Evolutionary conservation across 2,113 vertebrate species (phyloP).

Genomic region (Halichoerus grypus): DNA sequence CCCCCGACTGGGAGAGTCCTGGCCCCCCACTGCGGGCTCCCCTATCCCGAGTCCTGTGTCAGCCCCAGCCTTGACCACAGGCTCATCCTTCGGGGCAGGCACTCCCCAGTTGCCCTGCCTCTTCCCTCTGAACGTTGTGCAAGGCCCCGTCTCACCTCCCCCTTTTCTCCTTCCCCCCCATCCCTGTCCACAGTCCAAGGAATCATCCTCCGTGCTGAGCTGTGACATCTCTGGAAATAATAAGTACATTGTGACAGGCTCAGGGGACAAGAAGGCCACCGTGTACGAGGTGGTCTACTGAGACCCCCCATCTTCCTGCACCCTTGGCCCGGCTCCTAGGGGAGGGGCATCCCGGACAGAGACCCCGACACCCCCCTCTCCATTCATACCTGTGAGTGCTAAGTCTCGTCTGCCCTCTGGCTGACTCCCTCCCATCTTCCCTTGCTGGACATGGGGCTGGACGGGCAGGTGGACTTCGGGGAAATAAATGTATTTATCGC

Average conservation of each 20-base stretch:
- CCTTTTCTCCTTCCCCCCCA: rapidly evolving
- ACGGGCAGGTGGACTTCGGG: background rate
- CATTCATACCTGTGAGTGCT: rapidly evolving
- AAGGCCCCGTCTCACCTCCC: background rate
- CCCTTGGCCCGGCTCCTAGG: slow-evolving; percentile 30
- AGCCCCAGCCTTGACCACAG: background rate
- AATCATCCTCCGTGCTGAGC: slow-evolving; percentile 97
- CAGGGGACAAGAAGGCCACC: slow-evolving; percentile 98
- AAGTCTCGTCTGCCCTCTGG: background rate
- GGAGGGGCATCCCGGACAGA: background rate
- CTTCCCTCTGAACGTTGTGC: background rate
- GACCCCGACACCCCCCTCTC: rapidly evolving
- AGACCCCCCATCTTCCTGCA: slow-evolving; percentile 70
- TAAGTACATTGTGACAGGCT: slow-evolving; percentile 98
- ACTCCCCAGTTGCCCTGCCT: rapidly evolving
- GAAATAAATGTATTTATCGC: slow-evolving; percentile 69
- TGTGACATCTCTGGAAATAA: slow-evolving; percentile 98
- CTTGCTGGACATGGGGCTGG: background rate
- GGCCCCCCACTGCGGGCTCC: background rate
- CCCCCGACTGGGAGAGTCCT: background rate
- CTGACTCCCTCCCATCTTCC: background rate
- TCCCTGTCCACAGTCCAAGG: slow-evolving; percentile 91
- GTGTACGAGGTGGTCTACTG: slow-evolving; percentile 99
- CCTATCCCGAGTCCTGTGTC: background rate
- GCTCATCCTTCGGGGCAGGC: background rate